phyloP scores from a whole-genome alignment of 2,888 invertebrate genomes.

The Siphonodentalium dalli region DNA sequence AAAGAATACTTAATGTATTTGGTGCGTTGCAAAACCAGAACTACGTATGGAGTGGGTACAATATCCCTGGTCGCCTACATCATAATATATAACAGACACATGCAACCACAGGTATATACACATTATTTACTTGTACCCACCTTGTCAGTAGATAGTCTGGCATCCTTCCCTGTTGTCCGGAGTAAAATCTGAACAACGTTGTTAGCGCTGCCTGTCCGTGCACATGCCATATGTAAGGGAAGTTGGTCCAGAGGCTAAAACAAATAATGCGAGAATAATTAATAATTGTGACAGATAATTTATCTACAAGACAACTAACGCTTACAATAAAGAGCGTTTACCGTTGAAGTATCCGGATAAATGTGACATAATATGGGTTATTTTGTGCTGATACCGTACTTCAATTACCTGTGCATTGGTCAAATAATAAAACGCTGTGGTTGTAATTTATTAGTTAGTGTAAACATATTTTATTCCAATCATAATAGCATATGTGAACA shows the following conservation, averaged over 20 bases:
- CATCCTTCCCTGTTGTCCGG: conserved; percentile 88
- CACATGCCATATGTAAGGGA: conserved; percentile 93
- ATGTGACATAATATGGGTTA: too few species aligned
- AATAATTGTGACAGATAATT: too few species aligned
- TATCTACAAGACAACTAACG: too few species aligned
- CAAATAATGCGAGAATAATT: conserved; percentile 7
- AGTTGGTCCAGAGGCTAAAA: conserved; percentile 88
- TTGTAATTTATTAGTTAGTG: too few species aligned
- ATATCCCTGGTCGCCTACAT: background rate
- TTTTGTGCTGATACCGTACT: too few species aligned
- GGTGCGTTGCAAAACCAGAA: background rate
- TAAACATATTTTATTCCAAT: too few species aligned
- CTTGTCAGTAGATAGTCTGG: conserved; percentile 84
- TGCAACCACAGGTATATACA: background rate
- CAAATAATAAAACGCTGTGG: too few species aligned
- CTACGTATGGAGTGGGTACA: background rate
- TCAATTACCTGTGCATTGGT: too few species aligned
- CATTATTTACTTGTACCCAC: conserved; percentile 71
- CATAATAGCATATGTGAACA: too few species aligned
- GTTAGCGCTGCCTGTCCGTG: conserved; percentile 90
- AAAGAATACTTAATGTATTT: background rate
- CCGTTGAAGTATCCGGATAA: too few species aligned
- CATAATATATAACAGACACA: background rate
- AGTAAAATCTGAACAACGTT: conserved; percentile 88
- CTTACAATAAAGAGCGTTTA: too few species aligned